Evolutionary conservation across 2,113 vertebrate genomes (phyloP).

Genomic region (Heterotis niloticus): DNA sequence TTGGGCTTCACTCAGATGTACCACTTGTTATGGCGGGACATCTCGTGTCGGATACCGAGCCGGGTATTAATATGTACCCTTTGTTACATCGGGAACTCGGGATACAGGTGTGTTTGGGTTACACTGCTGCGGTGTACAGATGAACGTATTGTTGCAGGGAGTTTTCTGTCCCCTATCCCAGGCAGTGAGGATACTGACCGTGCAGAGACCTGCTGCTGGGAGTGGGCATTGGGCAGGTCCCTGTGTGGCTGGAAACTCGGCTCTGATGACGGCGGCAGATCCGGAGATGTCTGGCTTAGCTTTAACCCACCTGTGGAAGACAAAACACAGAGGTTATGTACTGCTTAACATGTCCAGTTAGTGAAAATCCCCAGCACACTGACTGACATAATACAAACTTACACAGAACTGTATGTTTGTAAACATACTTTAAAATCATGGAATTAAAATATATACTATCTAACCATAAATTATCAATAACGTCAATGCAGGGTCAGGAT

Average conservation of each 20-base stretch:
- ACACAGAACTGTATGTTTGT: no score
- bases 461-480: no score
- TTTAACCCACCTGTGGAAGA: constrained; percentile 66
- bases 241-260: constrained; percentile 54
- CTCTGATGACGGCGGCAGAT: constrained; percentile 71
- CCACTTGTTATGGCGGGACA: no score
- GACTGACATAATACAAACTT: no score
- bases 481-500: no score
- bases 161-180: neutral
- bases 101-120: neutral
- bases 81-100: neutral
- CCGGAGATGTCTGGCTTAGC: constrained; percentile 84
- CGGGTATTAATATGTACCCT: no score
- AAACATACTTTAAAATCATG: no score
- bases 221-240: constrained; percentile 77
- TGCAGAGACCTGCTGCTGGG: constrained; percentile 80
- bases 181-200: no score
- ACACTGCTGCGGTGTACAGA: neutral
- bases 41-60: no score
- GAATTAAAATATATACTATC: neutral
- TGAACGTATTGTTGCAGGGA: no score
- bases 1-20: no score
- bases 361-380: no score
- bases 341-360: neutral
- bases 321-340: neutral